Conservation (phyloP, 2,797 vertebrate genomes). For the Typhlichthys eigenmanni region DNA sequence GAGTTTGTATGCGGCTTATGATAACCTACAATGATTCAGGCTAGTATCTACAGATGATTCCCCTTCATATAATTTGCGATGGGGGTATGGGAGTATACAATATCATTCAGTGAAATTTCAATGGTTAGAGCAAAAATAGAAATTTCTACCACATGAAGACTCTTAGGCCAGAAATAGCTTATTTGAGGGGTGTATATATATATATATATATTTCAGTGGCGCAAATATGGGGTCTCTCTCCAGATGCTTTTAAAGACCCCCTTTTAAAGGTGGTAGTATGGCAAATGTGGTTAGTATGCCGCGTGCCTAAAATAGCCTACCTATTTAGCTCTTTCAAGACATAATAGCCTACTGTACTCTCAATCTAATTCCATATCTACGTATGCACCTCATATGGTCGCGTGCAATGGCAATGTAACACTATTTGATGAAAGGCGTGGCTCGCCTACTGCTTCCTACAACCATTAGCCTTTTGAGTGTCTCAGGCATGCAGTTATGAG, state of each 20-base stretch:
- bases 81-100: constrained; percentile 62
- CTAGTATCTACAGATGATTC: constrained; percentile 71
- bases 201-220: constrained; percentile 57
- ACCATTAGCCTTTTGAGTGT: constrained; percentile 35
- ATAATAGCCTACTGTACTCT: constrained; percentile 41
- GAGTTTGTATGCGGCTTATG: constrained; percentile 70
- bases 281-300: constrained; percentile 59
- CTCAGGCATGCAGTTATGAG: constrained; percentile 22
- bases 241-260: constrained; percentile 54
- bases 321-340: constrained; percentile 29
- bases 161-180: constrained; percentile 64
- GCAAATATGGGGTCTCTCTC: constrained; percentile 74
- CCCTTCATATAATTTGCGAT: constrained; percentile 72
- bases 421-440: constrained; percentile 49
- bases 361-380: neutral
- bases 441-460: constrained; percentile 45
- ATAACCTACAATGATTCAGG: constrained; percentile 75
- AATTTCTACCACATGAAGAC: constrained; percentile 77
- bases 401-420: constrained; percentile 45
- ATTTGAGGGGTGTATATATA: constrained; percentile 72
- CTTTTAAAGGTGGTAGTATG: constrained; percentile 64
- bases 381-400: constrained; percentile 5
- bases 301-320: constrained; percentile 42
- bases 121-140: constrained; percentile 79
- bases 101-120: constrained; percentile 69